Evolutionary conservation across 30 jellyfish, hydroid and myxozoan genomes (phyloP).

Genomic region (Cassiopea xamachana): DNA sequence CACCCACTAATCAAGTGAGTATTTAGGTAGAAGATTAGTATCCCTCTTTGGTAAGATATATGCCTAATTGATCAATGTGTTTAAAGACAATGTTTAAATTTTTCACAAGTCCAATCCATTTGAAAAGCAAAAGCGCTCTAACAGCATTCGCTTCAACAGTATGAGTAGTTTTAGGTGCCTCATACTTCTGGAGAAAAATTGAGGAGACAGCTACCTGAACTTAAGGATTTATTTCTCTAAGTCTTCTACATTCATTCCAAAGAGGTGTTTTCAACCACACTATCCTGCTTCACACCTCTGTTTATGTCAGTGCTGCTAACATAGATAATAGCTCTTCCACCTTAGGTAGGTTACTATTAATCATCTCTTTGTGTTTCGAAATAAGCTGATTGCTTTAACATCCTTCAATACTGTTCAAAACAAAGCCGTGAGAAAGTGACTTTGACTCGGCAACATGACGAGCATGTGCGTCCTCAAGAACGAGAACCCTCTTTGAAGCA

Average conservation of each 20-base stretch:
- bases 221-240: neutral
- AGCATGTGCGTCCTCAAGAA: neutral
- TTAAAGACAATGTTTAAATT: too few relatives aligned
- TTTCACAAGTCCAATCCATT: too few relatives aligned
- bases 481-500: neutral
- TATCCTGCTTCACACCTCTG: neutral
- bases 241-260: neutral
- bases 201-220: neutral
- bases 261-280: neutral
- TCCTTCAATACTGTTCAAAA: neutral
- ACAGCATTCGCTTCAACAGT: neutral
- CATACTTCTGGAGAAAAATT: neutral
- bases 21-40: too few relatives aligned
- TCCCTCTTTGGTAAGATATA: too few relatives aligned
- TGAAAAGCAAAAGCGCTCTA: too few relatives aligned
- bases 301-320: neutral
- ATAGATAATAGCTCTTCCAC: slow-evolving; percentile 11
- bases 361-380: neutral
- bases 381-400: neutral
- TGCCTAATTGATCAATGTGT: too few relatives aligned
- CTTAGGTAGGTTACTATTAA: slow-evolving; percentile 16
- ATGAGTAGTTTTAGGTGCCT: neutral
- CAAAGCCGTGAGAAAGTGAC: neutral
- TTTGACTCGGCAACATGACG: neutral
- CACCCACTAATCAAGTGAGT: too few relatives aligned